Base-by-base conservation (phyloP, 2,888 invertebrate genomes). In the Villa cingulata region DNA sequence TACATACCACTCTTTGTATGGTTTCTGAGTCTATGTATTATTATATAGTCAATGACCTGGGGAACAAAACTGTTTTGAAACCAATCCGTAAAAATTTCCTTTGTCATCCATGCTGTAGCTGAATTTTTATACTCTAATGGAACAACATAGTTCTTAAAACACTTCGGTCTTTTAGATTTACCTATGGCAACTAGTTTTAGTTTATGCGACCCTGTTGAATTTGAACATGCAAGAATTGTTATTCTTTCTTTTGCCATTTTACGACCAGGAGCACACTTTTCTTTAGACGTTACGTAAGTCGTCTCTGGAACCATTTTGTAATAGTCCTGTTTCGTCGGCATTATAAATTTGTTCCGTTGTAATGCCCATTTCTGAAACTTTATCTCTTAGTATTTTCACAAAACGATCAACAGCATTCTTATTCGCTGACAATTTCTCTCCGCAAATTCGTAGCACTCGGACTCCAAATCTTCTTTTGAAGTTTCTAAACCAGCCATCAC, bases 141-240 rank as follows among this genome's bases (percentile, higher is more conserved):
- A 51, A 36, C 4, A 41, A 48, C 14, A 49, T 34, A 32, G 47
- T 53, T 51, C 45, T 41, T 43, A 17, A 53, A 50, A 7, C 45
- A 36, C 14, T 51, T 37, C 15, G 55, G 49, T 42, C 52, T 54
- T 16, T 49, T 51, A 10, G 51, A 46, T 36, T 52, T 51, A 14
- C 54, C 55, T 34, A 54, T 51, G 18, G 54, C 48, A n/a, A 57
- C 44, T n/a, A 52, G 48, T 40, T 45, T 49, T 9, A 56, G 23
- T 50, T 58, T 57, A 46, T 57, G 54, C 27, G 45, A 37, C n/a
- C 55, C 57, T 17, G 53, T 49, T 18, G 53, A 52, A 48, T 58
- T 56, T 10, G 51, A 43, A 40, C 56, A 56, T 15, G 51, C 48
- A 16, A 56, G 41, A 43, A 57, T 52, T 12, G 47, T 53, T 34